Percentiles rank a stretch among this genome's conserved stretches.
Evolutionary conservation across 2,113 vertebrate genomes (phyloP).

Genomic region (Cranoglanis bouderius): DNA sequence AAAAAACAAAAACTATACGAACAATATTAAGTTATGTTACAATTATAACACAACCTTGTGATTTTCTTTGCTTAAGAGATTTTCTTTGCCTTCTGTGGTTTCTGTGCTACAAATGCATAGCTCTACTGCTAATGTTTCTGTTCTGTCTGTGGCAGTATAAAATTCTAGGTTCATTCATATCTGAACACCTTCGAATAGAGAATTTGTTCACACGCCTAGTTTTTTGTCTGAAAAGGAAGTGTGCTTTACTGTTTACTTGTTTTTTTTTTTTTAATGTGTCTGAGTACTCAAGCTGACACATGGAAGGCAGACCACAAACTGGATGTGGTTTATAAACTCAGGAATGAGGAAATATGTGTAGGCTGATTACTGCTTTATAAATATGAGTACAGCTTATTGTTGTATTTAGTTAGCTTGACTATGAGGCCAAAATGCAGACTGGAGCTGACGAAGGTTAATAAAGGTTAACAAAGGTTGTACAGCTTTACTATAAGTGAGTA

Average conservation of each 20-base stretch:
- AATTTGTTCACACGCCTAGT: neutral
- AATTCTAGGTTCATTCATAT: neutral
- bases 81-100: neutral
- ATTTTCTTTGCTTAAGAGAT: neutral
- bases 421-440: neutral
- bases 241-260: neutral
- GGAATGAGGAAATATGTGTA: neutral
- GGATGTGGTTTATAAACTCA: neutral
- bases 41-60: neutral
- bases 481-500: neutral
- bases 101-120: neutral
- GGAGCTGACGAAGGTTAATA: neutral
- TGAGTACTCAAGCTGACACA: neutral
- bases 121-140: neutral
- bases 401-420: neutral
- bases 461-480: neutral
- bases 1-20: neutral
- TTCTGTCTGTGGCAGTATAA: neutral
- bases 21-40: neutral
- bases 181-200: neutral
- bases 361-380: neutral
- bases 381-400: neutral
- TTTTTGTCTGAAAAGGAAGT: neutral
- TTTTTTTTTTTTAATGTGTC: neutral
- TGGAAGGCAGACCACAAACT: neutral